Base-by-base conservation (phyloP, 2,888 invertebrate genomes). In the Eupithecia subumbrata region DNA sequence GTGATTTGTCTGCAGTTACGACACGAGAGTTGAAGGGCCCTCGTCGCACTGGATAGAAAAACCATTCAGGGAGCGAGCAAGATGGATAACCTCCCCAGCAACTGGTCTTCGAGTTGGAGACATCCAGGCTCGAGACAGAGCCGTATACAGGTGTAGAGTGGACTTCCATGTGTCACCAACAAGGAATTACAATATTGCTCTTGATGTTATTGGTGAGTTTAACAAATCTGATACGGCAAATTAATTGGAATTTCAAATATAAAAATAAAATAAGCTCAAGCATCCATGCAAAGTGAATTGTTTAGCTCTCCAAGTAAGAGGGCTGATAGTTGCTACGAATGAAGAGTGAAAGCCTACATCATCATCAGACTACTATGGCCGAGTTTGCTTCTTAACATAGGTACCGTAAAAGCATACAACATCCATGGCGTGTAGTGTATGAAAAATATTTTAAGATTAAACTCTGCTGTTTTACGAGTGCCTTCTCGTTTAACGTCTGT, bases 111-210 rank as follows among this genome's bases (percentile, higher is more conserved):
- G 87, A 4, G 81, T 95, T 22, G 84, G 84, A 11, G 84, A 90
- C 60, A 89, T 95, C 2, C 89, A 91, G 78, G 81, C 92, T 0
- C 82, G 88, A 4, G 94, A 95, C 72, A 84, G 94, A 34, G 92
- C 93, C 8, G 86, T 87, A 7, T 95, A 94, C 81, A 84, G 94
- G 69, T 95, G 94, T 81, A 87, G 94, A 16, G 94, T 95, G 16
- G 94, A 95, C 86, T 95, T 91, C 80, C 90, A 91, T 83, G 96
- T 96, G 78, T 97, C 97, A 25, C 97, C 97, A 0, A 97, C 98
- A 40, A 96, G 96, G 82, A 97, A 97, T 89, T 96, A 96, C 77
- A 95, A 96, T 83, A 96, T 97, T 77, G 96, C 96, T 76, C 95
- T 98, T 72, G 96, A 96, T 84, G 96, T 98, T 80, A 96, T 98